A percentile compares a stretch with the other conserved stretches of the same genome.
phyloP scores from a whole-genome alignment of 2,113 vertebrate species.

The Sinocyclocheilus anshuiensis region DNA sequence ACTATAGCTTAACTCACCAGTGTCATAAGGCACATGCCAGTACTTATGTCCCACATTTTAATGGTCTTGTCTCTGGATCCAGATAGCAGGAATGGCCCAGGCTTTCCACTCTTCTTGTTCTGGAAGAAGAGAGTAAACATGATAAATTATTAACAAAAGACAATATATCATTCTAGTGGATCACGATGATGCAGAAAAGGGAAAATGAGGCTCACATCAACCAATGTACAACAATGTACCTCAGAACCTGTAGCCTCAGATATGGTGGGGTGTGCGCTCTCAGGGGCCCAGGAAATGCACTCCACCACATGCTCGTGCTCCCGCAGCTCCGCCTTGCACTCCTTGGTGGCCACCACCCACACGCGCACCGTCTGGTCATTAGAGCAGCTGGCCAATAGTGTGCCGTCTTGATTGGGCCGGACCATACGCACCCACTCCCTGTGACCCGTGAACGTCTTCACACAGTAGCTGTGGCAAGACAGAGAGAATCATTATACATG shows the following conservation, averaged over 20 bases:
- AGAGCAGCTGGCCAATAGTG: constrained; percentile 97
- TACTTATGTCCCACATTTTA: constrained; percentile 60
- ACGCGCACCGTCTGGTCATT: constrained; percentile 99
- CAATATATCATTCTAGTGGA: not conserved
- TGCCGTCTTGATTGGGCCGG: constrained; percentile 97
- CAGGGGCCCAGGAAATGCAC: constrained; percentile 98
- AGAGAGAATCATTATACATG: not conserved
- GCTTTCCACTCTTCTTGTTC: constrained; percentile 98
- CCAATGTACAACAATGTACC: constrained; percentile 70
- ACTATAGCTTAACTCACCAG: constrained; percentile 80
- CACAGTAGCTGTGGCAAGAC: constrained; percentile 83
- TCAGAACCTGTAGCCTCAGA: constrained; percentile 96
- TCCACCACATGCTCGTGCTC: constrained; percentile 99
- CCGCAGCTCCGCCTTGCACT: constrained; percentile 98
- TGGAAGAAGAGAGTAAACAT: constrained; percentile 57
- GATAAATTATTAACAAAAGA: not conserved
- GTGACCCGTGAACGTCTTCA: constrained; percentile 98
- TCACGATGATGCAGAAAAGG: not conserved
- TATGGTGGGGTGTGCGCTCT: constrained; percentile 92
- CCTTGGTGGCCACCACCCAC: constrained; percentile 97
- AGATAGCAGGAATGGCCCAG: constrained; percentile 96
- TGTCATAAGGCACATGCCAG: constrained; percentile 99
- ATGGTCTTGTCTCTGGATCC: constrained; percentile 78
- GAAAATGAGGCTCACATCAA: not conserved
- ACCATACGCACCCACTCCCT: constrained; percentile 99